Percentiles rank a stretch among this genome's conserved stretches.
These are phyloP conservation scores for Piprites chloris DNA, from an alignment of 2,113 vertebrate genomes.

Conservation along the genomic window DNA sequence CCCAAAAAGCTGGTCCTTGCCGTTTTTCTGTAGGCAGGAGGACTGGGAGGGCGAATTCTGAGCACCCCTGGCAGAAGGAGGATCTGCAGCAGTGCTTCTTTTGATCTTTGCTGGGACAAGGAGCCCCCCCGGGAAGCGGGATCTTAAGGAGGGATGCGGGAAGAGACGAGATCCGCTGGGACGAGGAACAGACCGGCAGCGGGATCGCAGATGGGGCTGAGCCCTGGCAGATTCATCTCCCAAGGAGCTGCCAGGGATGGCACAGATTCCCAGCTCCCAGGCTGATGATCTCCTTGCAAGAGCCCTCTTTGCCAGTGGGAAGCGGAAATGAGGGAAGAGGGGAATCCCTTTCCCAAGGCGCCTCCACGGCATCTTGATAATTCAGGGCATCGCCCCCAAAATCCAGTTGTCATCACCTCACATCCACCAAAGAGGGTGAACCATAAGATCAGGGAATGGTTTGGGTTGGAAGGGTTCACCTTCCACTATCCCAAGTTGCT, in stretches of 20 bases:
- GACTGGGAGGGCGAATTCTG: neutral
- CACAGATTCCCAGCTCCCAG: neutral
- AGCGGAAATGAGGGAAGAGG: neutral
- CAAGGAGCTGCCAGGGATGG: neutral
- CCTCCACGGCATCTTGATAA: accelerated
- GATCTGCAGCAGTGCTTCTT: neutral
- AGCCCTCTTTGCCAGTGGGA: neutral
- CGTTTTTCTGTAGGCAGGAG: neutral
- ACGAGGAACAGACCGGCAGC: accelerated
- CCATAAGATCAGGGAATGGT: neutral
- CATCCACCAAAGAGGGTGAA: neutral
- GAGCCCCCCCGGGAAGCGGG: neutral
- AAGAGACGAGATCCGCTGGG: neutral
- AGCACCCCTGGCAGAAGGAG: neutral
- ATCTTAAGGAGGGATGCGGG: neutral
- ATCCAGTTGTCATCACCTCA: neutral
- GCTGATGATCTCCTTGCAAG: neutral
- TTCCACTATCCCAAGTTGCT: neutral
- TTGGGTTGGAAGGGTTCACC: neutral
- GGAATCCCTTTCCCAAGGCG: neutral
- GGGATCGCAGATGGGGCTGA: neutral
- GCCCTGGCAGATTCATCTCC: neutral
- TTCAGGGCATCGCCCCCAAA: neutral
- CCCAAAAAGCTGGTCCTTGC: neutral
- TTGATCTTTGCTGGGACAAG: neutral